Percentiles rank a stretch among this genome's conserved stretches.
Conservation (phyloP, 2,113 vertebrate genomes). For the Arenaria interpres region DNA sequence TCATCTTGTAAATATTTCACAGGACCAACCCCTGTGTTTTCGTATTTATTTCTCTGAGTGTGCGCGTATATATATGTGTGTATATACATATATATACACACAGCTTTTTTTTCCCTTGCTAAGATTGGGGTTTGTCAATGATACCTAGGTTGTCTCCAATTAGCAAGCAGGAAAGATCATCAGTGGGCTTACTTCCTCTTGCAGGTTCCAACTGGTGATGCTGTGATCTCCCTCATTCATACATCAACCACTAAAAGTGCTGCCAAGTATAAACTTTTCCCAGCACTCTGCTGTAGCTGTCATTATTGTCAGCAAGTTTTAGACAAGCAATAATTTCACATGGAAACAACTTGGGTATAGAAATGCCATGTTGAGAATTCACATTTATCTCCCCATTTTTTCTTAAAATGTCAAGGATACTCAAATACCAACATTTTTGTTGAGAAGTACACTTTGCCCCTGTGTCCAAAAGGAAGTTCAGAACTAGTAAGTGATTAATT, state of each 20-base stretch:
- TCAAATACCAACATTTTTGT: neutral
- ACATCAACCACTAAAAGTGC: neutral
- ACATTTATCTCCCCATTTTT: neutral
- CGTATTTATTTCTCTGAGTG: neutral
- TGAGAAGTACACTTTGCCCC: neutral
- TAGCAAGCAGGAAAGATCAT: neutral
- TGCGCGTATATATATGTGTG: rapidly evolving
- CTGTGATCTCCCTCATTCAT: neutral
- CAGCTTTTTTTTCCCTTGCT: rapidly evolving
- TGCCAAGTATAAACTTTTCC: neutral
- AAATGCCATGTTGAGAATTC: neutral
- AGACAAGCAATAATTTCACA: neutral
- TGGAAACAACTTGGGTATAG: neutral
- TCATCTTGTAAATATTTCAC: neutral
- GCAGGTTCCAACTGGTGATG: neutral
- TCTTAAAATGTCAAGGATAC: neutral
- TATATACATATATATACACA: rapidly evolving
- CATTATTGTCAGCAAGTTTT: neutral
- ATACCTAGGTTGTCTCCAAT: neutral
- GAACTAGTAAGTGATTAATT: neutral
- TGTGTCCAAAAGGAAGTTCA: neutral
- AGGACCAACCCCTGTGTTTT: neutral
- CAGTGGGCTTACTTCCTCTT: neutral
- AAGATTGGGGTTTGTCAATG: neutral
- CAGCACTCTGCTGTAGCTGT: neutral